These are phyloP conservation scores for Grammomys surdaster DNA, from an alignment of 2,113 vertebrate species.

Conservation along the genomic window DNA sequence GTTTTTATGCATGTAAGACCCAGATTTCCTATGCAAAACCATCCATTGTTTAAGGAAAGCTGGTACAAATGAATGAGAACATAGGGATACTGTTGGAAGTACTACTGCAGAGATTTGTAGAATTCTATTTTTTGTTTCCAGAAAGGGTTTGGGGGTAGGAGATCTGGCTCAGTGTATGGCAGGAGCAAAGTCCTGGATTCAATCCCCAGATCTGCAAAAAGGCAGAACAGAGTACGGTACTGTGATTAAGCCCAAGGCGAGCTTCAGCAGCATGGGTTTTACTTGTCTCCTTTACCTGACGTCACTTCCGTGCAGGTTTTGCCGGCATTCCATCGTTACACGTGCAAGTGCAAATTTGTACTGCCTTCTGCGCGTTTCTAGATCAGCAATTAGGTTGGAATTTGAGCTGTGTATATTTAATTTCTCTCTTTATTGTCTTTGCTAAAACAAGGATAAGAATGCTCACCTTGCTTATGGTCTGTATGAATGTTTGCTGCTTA, in stretches of 20 bases:
- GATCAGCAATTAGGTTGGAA: background rate
- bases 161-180: background rate
- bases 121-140: conserved; percentile 24
- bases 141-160: background rate
- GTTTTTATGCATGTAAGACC: background rate
- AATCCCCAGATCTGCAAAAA: background rate
- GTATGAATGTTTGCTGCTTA: background rate
- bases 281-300: background rate
- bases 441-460: background rate
- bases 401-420: background rate
- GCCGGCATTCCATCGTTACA: background rate
- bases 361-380: background rate
- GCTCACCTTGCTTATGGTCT: background rate
- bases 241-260: background rate
- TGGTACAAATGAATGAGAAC: background rate
- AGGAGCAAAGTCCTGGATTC: background rate
- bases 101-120: background rate
- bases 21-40: background rate
- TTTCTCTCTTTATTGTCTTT: background rate
- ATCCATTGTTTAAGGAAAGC: background rate
- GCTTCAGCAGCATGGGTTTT: background rate
- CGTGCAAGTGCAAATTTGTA: background rate
- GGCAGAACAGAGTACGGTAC: too few relatives aligned
- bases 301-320: background rate
- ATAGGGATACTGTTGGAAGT: background rate